phyloP scores from a whole-genome alignment of 2,797 vertebrate genomes.

The Pagetopsis macropterus region DNA sequence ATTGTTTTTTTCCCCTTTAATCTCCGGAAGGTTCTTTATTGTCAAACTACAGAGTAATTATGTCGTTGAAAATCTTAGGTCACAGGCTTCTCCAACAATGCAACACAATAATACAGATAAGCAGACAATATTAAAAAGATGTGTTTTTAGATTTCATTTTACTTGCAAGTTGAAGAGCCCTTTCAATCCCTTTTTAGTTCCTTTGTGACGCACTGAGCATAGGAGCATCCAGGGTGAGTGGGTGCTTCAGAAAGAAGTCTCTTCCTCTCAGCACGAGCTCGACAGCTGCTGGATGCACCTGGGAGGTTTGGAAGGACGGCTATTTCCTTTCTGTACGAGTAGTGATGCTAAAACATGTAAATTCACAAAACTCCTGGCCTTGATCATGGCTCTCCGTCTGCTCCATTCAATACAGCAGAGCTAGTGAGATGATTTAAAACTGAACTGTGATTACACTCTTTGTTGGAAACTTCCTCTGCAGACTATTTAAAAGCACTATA shows the following conservation, averaged over 20 bases:
- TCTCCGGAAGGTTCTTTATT: not conserved
- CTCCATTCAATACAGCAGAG: not conserved
- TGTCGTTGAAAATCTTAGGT: too few relatives aligned
- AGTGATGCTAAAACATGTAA: constrained; percentile 13
- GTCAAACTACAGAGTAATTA: too few relatives aligned
- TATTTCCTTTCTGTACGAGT: constrained; percentile 12
- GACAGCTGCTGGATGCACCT: constrained; percentile 34
- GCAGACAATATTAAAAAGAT: too few relatives aligned
- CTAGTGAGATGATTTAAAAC: not conserved
- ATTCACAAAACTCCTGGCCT: not conserved
- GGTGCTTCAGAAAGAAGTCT: constrained; percentile 28
- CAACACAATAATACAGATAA: too few relatives aligned
- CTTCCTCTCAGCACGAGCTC: constrained; percentile 47
- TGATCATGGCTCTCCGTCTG: constrained; percentile 6
- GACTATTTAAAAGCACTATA: too few relatives aligned
- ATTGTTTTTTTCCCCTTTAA: not conserved
- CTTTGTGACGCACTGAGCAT: not conserved
- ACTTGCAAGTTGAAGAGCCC: not conserved
- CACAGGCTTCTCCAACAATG: too few relatives aligned
- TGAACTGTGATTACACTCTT: too few relatives aligned
- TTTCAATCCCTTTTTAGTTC: not conserved
- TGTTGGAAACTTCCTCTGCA: too few relatives aligned
- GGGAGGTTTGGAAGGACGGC: constrained; percentile 25
- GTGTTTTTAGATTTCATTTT: not conserved
- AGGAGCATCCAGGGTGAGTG: constrained; percentile 5